Evolutionary conservation across 2,113 vertebrate species (phyloP).

Genomic region (Hymenochirus boettgeri): DNA sequence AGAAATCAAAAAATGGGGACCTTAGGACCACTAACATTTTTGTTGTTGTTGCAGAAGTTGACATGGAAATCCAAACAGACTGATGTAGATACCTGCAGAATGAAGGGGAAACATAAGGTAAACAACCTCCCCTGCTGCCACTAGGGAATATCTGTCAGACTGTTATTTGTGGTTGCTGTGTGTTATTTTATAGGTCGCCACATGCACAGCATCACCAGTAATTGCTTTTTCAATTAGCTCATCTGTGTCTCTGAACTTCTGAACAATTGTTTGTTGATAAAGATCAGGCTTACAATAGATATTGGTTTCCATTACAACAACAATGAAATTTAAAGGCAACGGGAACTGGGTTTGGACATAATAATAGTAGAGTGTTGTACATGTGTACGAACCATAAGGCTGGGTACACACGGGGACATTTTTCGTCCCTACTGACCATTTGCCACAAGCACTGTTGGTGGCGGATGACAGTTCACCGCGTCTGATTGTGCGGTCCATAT

Average conservation of each 20-base stretch:
- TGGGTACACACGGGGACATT: too few species aligned
- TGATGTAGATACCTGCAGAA: slow-evolving; percentile 97
- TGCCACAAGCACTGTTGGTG: too few species aligned
- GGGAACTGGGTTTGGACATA: too few species aligned
- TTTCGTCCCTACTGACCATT: too few species aligned
- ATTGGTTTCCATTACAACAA: too few species aligned
- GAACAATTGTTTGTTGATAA: slow-evolving; percentile 46
- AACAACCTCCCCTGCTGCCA: slow-evolving; percentile 60
- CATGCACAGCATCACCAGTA: slow-evolving; percentile 48
- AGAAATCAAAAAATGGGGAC: slow-evolving; percentile 55
- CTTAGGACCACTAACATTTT: slow-evolving; percentile 61
- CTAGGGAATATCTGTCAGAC: slow-evolving; percentile 56
- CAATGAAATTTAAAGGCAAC: too few species aligned
- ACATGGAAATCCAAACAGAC: slow-evolving; percentile 97
- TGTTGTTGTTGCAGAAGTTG: slow-evolving; percentile 79
- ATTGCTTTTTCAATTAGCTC: slow-evolving; percentile 61
- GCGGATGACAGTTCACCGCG: too few species aligned
- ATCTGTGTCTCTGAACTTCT: slow-evolving; percentile 62
- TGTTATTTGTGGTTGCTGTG: slow-evolving; percentile 48
- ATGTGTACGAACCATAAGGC: too few species aligned
- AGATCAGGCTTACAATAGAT: slow-evolving; percentile 23
- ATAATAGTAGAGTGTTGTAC: too few species aligned
- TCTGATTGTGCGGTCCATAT: too few species aligned
- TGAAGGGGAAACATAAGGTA: slow-evolving; percentile 99
- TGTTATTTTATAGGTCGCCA: slow-evolving; percentile 49